These are phyloP conservation scores for Belonocnema kinseyi DNA, from an alignment of 1,140 invertebrate genomes.

Conservation along the genomic window DNA sequence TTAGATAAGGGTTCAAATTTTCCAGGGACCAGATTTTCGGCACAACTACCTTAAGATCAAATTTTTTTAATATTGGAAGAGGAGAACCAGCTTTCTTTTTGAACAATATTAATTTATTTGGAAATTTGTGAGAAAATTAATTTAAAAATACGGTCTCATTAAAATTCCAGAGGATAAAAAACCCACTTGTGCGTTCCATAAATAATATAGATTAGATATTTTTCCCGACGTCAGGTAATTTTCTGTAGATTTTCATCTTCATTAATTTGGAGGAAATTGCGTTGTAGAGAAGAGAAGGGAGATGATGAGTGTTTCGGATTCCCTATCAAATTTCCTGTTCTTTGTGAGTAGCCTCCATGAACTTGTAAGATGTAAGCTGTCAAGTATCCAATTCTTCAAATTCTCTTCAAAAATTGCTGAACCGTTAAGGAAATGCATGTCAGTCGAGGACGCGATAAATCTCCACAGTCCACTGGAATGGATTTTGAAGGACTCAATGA, in stretches of 20 bases:
- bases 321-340: constrained; percentile 21
- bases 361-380: constrained; percentile 35
- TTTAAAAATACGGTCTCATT: background rate
- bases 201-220: too few relatives aligned
- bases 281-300: constrained; percentile 20
- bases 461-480: constrained; percentile 29
- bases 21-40: too few relatives aligned
- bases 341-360: constrained; percentile 27
- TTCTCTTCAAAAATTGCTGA: constrained; percentile 30
- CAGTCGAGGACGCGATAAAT: constrained; percentile 37
- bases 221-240: too few relatives aligned
- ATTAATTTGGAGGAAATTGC: constrained; percentile 8
- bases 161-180: too few relatives aligned
- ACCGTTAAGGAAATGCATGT: constrained; percentile 22
- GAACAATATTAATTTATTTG: too few relatives aligned
- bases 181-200: too few relatives aligned
- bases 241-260: background rate
- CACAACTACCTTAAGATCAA: too few relatives aligned
- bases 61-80: too few relatives aligned
- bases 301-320: background rate
- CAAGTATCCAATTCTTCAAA: constrained; percentile 33
- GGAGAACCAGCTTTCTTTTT: too few relatives aligned
- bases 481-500: constrained; percentile 14
- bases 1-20: too few relatives aligned
- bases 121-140: background rate